Percentiles rank a stretch among this genome's conserved stretches.
These are phyloP conservation scores for Formica aserva DNA, from an alignment of 2,888 invertebrate genomes.

Conservation along the genomic window DNA sequence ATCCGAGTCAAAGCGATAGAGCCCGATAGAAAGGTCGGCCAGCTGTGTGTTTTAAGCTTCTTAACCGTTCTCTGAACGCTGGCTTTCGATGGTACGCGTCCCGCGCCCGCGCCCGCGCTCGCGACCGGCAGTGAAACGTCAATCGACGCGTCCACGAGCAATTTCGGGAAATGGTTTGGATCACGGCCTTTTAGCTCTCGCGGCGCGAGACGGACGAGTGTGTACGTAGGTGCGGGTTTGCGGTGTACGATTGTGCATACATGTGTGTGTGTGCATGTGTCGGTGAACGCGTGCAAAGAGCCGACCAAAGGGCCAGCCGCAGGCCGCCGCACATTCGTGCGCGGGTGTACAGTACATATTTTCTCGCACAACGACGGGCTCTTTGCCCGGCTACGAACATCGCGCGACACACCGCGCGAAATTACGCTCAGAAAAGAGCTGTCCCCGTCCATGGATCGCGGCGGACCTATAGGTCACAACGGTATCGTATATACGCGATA, in stretches of 20 bases:
- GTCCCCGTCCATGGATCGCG: background rate
- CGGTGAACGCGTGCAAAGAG: constrained; percentile 37
- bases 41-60: constrained; percentile 61
- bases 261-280: background rate
- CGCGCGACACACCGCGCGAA: constrained; percentile 48
- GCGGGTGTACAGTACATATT: constrained; percentile 34
- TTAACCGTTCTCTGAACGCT: constrained; percentile 36
- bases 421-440: constrained; percentile 46
- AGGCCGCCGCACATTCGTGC: constrained; percentile 41
- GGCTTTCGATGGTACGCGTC: constrained; percentile 33
- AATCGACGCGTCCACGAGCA: constrained; percentile 67
- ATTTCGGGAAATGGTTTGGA: constrained; percentile 71
- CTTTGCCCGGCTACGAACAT: constrained; percentile 41
- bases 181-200: constrained; percentile 62
- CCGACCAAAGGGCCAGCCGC: constrained; percentile 48
- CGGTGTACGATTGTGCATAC: constrained; percentile 33
- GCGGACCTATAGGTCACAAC: constrained; percentile 31
- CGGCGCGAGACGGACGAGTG: constrained; percentile 43
- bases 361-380: constrained; percentile 44
- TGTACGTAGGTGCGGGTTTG: constrained; percentile 64
- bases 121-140: constrained; percentile 54
- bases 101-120: background rate
- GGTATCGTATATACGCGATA: constrained; percentile 20
- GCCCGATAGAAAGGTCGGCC: constrained; percentile 28
- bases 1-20: constrained; percentile 41